Conservation (phyloP, 2,113 vertebrate species). For the Campylomormyrus numenius region DNA sequence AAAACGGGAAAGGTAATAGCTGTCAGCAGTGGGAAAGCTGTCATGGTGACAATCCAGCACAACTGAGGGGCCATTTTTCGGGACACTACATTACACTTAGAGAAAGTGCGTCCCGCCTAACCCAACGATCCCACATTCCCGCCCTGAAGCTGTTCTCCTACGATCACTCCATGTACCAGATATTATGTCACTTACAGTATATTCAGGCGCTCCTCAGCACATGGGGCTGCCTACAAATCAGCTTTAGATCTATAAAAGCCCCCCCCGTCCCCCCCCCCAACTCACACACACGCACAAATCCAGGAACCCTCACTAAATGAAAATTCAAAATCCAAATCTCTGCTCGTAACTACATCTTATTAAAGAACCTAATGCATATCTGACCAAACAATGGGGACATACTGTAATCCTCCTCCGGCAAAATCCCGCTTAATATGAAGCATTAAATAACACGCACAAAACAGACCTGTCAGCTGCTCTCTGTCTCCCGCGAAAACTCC, state of each 20-base stretch:
- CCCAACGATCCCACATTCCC: not conserved
- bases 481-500: slow-evolving; percentile 8
- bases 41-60: not conserved
- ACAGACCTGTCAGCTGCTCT: slow-evolving; percentile 33
- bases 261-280: slow-evolving; percentile 45
- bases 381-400: slow-evolving; percentile 41
- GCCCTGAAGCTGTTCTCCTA: not conserved
- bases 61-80: not conserved
- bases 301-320: slow-evolving; percentile 57
- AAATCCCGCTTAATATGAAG: slow-evolving; percentile 45
- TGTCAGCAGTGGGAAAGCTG: not conserved
- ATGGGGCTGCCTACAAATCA: slow-evolving; percentile 64
- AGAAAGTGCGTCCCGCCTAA: not conserved
- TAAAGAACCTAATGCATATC: slow-evolving; percentile 72
- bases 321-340: slow-evolving; percentile 71
- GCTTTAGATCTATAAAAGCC: slow-evolving; percentile 73
- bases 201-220: slow-evolving; percentile 51
- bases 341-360: slow-evolving; percentile 74
- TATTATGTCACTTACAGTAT: slow-evolving; percentile 38
- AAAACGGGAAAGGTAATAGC: not conserved
- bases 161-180: slow-evolving; percentile 15
- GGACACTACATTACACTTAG: not conserved
- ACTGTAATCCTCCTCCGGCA: slow-evolving; percentile 44
- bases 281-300: slow-evolving; percentile 1
- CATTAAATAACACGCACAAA: slow-evolving; percentile 47